Percentiles rank a stretch among this genome's conserved stretches.
Conservation (phyloP, 2,888 invertebrate species). For the Pollenia griseotomentosa region DNA sequence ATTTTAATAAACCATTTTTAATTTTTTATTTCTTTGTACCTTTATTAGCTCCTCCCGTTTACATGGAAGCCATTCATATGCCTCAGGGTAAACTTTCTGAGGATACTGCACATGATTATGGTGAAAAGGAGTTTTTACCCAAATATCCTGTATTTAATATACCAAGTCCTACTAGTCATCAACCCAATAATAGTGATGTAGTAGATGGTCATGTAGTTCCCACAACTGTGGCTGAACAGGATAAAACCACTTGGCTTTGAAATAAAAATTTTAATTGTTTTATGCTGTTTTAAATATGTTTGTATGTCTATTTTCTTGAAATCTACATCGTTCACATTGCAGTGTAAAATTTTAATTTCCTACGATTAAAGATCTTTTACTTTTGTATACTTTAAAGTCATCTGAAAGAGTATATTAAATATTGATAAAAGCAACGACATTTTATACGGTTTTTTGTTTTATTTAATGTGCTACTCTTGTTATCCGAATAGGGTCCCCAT, state of each 20-base stretch:
- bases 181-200: constrained; percentile 36
- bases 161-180: constrained; percentile 56
- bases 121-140: constrained; percentile 76
- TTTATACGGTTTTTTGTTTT: too few relatives aligned
- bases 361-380: too few relatives aligned
- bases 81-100: constrained; percentile 71
- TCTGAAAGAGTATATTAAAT: too few relatives aligned
- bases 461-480: too few relatives aligned
- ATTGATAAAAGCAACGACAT: too few relatives aligned
- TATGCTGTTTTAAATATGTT: too few relatives aligned
- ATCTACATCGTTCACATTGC: too few relatives aligned
- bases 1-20: neutral
- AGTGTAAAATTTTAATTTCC: too few relatives aligned
- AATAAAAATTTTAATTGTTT: neutral
- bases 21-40: neutral
- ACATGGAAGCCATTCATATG: constrained; percentile 80
- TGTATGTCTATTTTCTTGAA: too few relatives aligned
- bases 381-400: too few relatives aligned
- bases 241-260: constrained; percentile 76
- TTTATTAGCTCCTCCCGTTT: constrained; percentile 80
- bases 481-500: too few relatives aligned
- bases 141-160: constrained; percentile 79
- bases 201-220: neutral
- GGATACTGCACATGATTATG: constrained; percentile 74
- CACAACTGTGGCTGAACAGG: constrained; percentile 59